These are phyloP conservation scores for Melanchra persicariae DNA, from an alignment of 2,888 invertebrate species.

Conservation along the genomic window DNA sequence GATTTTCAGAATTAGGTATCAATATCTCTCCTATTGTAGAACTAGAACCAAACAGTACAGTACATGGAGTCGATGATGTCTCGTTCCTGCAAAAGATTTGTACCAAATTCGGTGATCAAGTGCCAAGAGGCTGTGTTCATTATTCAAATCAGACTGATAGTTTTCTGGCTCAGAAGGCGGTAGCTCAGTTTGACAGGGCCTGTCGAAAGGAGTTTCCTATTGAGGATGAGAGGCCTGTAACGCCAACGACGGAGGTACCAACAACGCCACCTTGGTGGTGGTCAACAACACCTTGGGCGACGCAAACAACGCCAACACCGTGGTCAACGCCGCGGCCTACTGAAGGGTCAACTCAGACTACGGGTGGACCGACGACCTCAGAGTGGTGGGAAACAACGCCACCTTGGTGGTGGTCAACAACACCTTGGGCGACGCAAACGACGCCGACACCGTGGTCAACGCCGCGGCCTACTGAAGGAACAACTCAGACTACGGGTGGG, in stretches of 20 bases:
- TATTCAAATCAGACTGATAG: conserved; percentile 27
- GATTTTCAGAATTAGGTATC: conserved; percentile 28
- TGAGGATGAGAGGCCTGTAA: not conserved
- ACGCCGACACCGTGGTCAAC: too few relatives aligned
- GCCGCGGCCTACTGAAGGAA: too few relatives aligned
- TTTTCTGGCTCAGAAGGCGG: conserved; percentile 29
- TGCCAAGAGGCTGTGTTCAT: conserved; percentile 74
- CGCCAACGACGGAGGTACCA: conserved; percentile 1
- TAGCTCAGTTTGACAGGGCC: conserved; percentile 50
- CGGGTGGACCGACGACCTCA: too few relatives aligned
- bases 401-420: too few relatives aligned
- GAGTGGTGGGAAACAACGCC: too few relatives aligned
- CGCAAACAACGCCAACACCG: too few relatives aligned
- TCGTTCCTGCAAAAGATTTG: conserved; percentile 78
- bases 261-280: too few relatives aligned
- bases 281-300: too few relatives aligned
- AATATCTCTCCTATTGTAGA: conserved; percentile 47
- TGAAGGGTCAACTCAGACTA: too few relatives aligned
- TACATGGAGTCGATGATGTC: conserved; percentile 71
- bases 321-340: too few relatives aligned
- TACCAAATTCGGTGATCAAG: conserved; percentile 74
- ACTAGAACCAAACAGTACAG: conserved; percentile 22
- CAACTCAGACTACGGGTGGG: too few relatives aligned
- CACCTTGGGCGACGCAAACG: too few relatives aligned
- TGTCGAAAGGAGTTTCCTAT: conserved; percentile 27